Evolutionary conservation across 2,888 invertebrate species (phyloP), one percentile per base, ranked within the genome.

Genomic region (Orthosia gracilis): DNA sequence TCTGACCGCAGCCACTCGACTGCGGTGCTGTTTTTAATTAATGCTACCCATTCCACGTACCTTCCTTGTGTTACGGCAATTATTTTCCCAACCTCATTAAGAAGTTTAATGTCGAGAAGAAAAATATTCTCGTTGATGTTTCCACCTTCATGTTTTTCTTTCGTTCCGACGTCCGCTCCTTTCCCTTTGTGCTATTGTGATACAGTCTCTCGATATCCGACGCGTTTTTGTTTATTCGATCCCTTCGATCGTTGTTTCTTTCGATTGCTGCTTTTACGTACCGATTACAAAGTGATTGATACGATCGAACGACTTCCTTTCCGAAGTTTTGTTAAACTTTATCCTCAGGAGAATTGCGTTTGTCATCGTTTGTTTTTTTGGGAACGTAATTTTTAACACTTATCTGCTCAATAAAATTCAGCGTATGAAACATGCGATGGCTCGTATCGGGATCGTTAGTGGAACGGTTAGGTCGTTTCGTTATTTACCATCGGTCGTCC

Each of bases 51-150:
- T 91, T 92, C 91, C 90, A 83, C 90, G 90, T 94, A 93, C 94
- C 94, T 92, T 93, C 91, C 93, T 95, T 94, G 95, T 95, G 94
- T 95, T 95, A 93, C 95, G 94, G 93, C 94, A 95, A 95, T 95
- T 95, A 96, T 95, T 94, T 93, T 92, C 89, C 92, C 91, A 91
- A 92, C 93, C 94, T 95, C 95, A 94, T 96, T 95, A 95, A 92
- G 93, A 93, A 94, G 94, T 94, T 95, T 93, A 91, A 92, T 92
- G 91, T 87, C 85, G 89, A 88, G 87, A 92, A 93, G 93, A 94
- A 94, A 93, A 94, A 93, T 94, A 93, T 93, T 92, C 90, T 88
- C 85, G 87, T 90, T 85, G 90, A 91, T 91, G 89, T 90, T 92
- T 89, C 89, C 87, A 88, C 86, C 90, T 85, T 68, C 76, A 73